These are phyloP conservation scores for Mola mola DNA, from an alignment of 2,113 vertebrate genomes.

Conservation along the genomic window DNA sequence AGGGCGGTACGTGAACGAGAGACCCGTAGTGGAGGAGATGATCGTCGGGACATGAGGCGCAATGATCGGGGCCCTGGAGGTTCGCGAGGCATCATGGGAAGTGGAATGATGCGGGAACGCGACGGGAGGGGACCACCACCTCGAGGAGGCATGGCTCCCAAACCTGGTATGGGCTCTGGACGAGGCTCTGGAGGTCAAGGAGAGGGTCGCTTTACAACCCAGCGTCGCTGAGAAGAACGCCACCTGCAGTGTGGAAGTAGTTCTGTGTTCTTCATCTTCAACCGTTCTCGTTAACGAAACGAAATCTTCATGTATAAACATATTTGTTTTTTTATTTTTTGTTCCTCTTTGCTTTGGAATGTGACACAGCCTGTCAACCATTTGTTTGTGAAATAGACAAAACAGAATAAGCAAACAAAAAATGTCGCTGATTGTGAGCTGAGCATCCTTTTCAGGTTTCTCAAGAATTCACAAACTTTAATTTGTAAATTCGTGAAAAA, in stretches of 20 bases:
- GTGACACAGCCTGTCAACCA: conserved; percentile 93
- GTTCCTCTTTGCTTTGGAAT: conserved; percentile 90
- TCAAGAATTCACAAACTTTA: conserved; percentile 88
- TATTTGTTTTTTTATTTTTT: conserved; percentile 82
- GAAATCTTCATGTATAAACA: conserved; percentile 80
- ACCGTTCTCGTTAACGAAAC: conserved; percentile 89
- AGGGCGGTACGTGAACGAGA: conserved; percentile 93
- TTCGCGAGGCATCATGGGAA: conserved; percentile 88
- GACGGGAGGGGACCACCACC: conserved; percentile 92
- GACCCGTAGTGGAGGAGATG: conserved; percentile 83
- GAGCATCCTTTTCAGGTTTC: conserved; percentile 88
- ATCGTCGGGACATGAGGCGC: conserved; percentile 92
- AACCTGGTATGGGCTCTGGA: conserved; percentile 87
- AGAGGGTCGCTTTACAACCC: conserved; percentile 91
- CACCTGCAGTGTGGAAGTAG: conserved; percentile 84
- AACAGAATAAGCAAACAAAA: conserved; percentile 72
- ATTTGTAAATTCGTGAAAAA: conserved; percentile 88
- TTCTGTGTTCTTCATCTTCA: conserved; percentile 91
- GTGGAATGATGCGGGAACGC: conserved; percentile 93
- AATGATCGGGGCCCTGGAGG: conserved; percentile 91
- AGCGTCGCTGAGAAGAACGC: conserved; percentile 86
- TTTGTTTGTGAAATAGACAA: conserved; percentile 92
- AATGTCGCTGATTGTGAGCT: conserved; percentile 87
- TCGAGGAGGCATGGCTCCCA: conserved; percentile 89
- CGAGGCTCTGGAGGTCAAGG: conserved; percentile 86